Percentiles rank a stretch among this genome's conserved stretches.
Conservation (phyloP, 2,888 invertebrate genomes). For the Dione juno region DNA sequence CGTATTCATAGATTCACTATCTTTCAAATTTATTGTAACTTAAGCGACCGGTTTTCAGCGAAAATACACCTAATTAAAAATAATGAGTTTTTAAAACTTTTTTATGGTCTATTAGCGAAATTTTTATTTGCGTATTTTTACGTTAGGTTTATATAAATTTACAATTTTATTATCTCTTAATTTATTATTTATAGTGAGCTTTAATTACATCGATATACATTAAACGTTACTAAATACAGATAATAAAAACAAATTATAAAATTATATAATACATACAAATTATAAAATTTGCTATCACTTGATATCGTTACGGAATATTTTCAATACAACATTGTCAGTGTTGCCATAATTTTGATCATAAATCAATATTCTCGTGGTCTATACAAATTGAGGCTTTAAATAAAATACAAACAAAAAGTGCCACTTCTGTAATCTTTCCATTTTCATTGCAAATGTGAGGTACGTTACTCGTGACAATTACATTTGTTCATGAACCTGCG, state of each 20-base stretch:
- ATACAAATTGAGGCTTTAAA: not conserved
- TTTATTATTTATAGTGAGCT: not conserved
- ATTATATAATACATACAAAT: not conserved
- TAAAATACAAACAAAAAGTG: no score
- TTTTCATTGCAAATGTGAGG: no score
- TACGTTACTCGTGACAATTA: no score
- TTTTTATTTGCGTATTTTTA: conserved; percentile 2
- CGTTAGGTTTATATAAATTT: not conserved
- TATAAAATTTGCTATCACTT: not conserved
- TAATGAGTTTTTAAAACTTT: conserved; percentile 34
- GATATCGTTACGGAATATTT: not conserved
- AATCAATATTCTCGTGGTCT: not conserved
- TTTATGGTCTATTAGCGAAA: conserved; percentile 30
- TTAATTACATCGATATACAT: conserved; percentile 12
- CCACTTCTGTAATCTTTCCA: no score
- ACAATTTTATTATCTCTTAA: conserved; percentile 13
- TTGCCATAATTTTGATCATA: not conserved
- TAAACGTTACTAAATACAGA: conserved; percentile 5
- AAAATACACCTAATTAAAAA: conserved; percentile 27
- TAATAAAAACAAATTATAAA: conserved; percentile 13
- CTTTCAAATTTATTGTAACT: conserved; percentile 34
- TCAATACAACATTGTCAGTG: not conserved
- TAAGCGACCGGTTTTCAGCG: conserved; percentile 29
- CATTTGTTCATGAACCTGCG: no score
- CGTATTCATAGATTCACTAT: conserved; percentile 28